These are phyloP conservation scores for Siniperca scherzeri DNA, from an alignment of 2,797 vertebrate genomes.

Conservation along the genomic window DNA sequence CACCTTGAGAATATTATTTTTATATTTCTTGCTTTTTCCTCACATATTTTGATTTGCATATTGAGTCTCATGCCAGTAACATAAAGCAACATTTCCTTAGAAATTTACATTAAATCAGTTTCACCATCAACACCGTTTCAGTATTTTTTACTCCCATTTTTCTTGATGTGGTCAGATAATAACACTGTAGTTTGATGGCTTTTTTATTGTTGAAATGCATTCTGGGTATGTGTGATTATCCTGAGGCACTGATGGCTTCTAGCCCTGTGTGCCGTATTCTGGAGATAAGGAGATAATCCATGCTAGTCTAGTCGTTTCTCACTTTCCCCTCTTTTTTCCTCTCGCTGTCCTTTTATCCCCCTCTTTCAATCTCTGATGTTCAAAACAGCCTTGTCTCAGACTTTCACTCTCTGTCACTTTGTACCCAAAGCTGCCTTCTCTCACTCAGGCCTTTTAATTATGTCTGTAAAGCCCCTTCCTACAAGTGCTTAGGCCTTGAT, in stretches of 20 bases:
- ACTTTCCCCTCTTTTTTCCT: conserved; percentile 9
- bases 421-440: conserved; percentile 64
- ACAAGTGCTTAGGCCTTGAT: conserved; percentile 79
- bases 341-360: conserved; percentile 42
- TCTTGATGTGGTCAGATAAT: neutral
- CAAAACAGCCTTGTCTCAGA: conserved; percentile 45
- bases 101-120: neutral
- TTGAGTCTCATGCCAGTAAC: neutral
- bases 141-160: accelerated
- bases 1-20: neutral
- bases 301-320: conserved; percentile 26
- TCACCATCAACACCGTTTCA: neutral
- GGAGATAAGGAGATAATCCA: conserved; percentile 40
- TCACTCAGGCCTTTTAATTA: conserved; percentile 77
- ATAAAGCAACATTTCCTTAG: neutral
- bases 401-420: conserved; percentile 68
- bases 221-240: neutral
- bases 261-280: neutral
- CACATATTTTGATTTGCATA: neutral
- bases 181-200: neutral
- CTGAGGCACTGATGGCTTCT: conserved; percentile 5
- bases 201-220: neutral
- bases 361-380: conserved; percentile 45
- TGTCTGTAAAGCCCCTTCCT: conserved; percentile 71
- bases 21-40: neutral